phyloP scores from a whole-genome alignment of 2,888 invertebrate species.

The Atrina japonica region DNA sequence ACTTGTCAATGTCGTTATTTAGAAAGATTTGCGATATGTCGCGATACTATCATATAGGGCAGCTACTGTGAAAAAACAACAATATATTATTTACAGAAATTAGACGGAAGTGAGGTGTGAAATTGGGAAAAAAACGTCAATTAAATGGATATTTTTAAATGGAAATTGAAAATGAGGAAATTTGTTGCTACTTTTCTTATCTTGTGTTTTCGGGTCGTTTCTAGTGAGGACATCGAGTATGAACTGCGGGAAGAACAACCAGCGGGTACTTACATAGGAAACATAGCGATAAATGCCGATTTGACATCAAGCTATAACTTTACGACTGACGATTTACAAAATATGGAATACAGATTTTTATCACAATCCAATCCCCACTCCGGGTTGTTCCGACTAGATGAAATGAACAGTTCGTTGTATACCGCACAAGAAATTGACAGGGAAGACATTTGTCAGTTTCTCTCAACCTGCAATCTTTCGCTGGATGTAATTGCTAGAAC shows the following conservation, averaged over 20 bases:
- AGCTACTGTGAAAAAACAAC: too few species aligned
- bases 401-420: conserved; percentile 49
- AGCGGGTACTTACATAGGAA: conserved; percentile 29
- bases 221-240: conserved; percentile 8
- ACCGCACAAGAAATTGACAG: conserved; percentile 55
- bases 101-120: too few species aligned
- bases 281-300: conserved; percentile 35
- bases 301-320: neutral
- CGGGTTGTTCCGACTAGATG: conserved; percentile 42
- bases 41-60: too few species aligned
- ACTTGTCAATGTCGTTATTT: too few species aligned
- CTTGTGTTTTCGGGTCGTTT: too few species aligned
- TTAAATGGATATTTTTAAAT: too few species aligned
- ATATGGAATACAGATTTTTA: conserved; percentile 35
- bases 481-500: conserved; percentile 57
- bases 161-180: too few species aligned
- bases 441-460: conserved; percentile 53
- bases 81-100: too few species aligned
- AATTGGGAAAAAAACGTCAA: too few species aligned
- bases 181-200: too few species aligned
- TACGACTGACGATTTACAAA: conserved; percentile 17
- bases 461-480: conserved; percentile 44
- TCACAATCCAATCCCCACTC: conserved; percentile 24
- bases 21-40: too few species aligned
- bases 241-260: conserved; percentile 28